These are phyloP conservation scores for Cosmia pyralina DNA, from an alignment of 2,888 invertebrate genomes.

Conservation along the genomic window DNA sequence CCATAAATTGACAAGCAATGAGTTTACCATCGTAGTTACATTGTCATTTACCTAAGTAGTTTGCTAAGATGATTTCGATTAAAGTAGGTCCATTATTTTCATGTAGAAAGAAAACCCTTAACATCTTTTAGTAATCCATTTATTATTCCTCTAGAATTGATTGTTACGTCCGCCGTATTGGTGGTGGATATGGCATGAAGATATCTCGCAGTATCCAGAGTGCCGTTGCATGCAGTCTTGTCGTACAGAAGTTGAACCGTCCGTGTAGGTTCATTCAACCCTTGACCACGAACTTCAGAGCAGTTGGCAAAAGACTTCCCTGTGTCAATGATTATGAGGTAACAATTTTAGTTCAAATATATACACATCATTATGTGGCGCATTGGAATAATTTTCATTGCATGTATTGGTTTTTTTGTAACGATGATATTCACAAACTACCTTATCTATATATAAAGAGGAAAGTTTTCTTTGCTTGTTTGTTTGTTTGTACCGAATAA, in stretches of 20 bases:
- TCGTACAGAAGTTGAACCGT: constrained; percentile 89
- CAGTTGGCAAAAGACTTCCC: constrained; percentile 89
- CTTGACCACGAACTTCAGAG: constrained; percentile 91
- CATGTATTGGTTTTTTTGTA: too few relatives aligned
- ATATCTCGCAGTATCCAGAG: constrained; percentile 90
- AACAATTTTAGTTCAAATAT: background rate
- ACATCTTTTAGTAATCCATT: background rate
- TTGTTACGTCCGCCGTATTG: constrained; percentile 82
- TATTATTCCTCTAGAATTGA: constrained; percentile 89
- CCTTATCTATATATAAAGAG: too few relatives aligned
- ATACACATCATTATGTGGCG: too few relatives aligned
- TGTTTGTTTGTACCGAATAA: too few relatives aligned
- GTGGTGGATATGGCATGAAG: constrained; percentile 92
- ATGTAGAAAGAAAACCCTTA: background rate
- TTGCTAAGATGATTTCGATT: background rate
- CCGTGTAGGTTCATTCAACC: constrained; percentile 92
- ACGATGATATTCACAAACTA: too few relatives aligned
- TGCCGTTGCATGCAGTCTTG: constrained; percentile 91
- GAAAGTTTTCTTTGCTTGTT: too few relatives aligned
- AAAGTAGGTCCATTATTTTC: background rate
- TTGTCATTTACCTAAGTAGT: background rate
- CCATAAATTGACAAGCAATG: background rate
- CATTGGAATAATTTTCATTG: background rate
- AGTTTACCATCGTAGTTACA: background rate
- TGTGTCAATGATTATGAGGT: constrained; percentile 87